Evolutionary conservation across 2,113 vertebrate genomes (phyloP).

Genomic region (Prietella phreatophila): DNA sequence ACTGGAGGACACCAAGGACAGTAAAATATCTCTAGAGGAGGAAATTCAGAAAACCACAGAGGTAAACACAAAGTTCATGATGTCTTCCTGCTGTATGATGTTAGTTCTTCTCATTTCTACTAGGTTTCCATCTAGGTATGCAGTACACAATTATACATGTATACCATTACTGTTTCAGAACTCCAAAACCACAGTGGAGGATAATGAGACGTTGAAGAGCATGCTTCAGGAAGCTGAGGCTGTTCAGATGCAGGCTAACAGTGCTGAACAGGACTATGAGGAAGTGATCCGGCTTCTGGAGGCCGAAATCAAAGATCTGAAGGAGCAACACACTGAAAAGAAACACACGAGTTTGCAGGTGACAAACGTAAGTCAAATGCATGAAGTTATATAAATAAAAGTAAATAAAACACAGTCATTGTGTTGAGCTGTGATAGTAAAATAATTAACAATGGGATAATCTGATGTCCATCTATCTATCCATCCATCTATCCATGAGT

Average conservation of each 20-base stretch:
- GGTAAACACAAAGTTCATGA: conserved; percentile 61
- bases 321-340: conserved; percentile 75
- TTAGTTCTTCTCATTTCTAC: background rate
- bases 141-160: background rate
- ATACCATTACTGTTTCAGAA: conserved; percentile 67
- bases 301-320: conserved; percentile 86
- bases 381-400: background rate
- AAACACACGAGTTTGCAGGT: conserved; percentile 66
- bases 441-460: too few species aligned
- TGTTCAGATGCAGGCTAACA: conserved; percentile 71
- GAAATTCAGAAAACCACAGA: conserved; percentile 82
- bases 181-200: conserved; percentile 76
- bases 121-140: background rate
- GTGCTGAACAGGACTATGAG: conserved; percentile 86
- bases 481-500: background rate
- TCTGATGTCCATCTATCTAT: background rate
- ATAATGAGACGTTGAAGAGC: conserved; percentile 77
- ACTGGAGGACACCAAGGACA: conserved; percentile 80
- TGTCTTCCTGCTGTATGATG: background rate
- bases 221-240: conserved; percentile 76
- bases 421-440: too few species aligned
- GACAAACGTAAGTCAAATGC: conserved; percentile 40
- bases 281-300: conserved; percentile 88
- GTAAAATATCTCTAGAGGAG: conserved; percentile 81
- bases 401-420: too few species aligned